phyloP scores from a whole-genome alignment of 1,140 invertebrate species.

The Mylabris phalerata region DNA sequence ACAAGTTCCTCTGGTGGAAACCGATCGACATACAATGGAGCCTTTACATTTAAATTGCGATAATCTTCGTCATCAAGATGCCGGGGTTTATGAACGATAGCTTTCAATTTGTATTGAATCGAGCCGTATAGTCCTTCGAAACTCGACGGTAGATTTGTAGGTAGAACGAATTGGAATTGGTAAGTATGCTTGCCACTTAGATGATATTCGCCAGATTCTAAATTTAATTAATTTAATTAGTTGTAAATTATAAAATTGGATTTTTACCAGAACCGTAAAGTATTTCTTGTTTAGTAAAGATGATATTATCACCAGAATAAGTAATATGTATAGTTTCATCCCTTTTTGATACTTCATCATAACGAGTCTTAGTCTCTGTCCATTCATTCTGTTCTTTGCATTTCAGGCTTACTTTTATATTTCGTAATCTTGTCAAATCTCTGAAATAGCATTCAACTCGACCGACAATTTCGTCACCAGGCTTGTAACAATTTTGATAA shows the following conservation, averaged over 20 bases:
- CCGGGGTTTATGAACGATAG: constrained; percentile 24
- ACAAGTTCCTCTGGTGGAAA: background rate
- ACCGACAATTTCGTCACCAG: constrained; percentile 4
- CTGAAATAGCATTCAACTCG: constrained; percentile 6
- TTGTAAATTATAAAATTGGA: background rate
- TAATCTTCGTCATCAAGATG: constrained; percentile 24
- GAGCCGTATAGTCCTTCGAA: constrained; percentile 22
- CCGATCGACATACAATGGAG: constrained; percentile 25
- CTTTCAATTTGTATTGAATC: constrained; percentile 23
- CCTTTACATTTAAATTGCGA: constrained; percentile 18
- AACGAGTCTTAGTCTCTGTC: constrained; percentile 3
- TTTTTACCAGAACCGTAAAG: constrained; percentile 1
- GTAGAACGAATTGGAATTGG: constrained; percentile 22
- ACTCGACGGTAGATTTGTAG: constrained; percentile 22
- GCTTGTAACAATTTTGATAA: background rate
- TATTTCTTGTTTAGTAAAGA: constrained; percentile 14
- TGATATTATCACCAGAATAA: constrained; percentile 3
- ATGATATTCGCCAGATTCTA: too few species aligned
- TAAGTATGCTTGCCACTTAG: constrained; percentile 17
- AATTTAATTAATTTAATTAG: too few species aligned
- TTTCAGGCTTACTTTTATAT: constrained; percentile 1
- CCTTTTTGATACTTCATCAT: background rate
- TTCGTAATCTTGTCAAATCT: constrained; percentile 1
- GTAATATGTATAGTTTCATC: constrained; percentile 3
- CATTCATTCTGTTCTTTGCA: constrained; percentile 13